Conservation (phyloP, 2,797 vertebrate genomes). For the Megalops cyprinoides region DNA sequence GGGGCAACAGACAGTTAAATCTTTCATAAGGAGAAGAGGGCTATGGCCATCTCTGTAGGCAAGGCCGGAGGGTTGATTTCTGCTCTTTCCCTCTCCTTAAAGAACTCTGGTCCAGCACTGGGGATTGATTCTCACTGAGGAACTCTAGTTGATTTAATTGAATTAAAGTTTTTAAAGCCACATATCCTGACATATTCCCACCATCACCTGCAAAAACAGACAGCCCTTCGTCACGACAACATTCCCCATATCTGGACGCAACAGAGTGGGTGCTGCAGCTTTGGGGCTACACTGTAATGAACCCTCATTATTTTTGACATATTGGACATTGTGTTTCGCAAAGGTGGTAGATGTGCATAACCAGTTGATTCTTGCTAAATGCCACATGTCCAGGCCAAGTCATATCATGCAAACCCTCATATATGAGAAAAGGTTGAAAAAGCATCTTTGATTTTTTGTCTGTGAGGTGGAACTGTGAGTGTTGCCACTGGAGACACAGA, state of each 20-base stretch:
- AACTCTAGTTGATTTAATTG: conserved; percentile 1
- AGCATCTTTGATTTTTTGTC: too few species aligned
- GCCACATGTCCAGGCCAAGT: background rate
- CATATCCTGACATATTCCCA: background rate
- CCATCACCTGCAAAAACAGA: background rate
- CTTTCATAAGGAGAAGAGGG: background rate
- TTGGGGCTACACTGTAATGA: background rate
- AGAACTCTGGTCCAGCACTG: background rate
- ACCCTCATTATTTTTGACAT: background rate
- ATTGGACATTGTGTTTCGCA: too few species aligned
- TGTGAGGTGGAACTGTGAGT: too few species aligned
- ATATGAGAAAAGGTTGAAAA: background rate
- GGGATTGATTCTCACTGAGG: conserved; percentile 3
- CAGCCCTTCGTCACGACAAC: background rate
- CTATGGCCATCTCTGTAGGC: background rate
- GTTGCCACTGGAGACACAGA: too few species aligned
- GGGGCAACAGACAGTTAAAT: conserved; percentile 14
- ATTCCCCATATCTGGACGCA: background rate
- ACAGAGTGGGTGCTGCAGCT: background rate
- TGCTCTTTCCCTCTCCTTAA: background rate
- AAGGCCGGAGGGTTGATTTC: background rate
- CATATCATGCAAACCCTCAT: background rate
- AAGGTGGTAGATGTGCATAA: background rate
- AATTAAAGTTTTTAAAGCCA: background rate
- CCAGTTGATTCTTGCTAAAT: background rate